phyloP scores from a whole-genome alignment of 2,113 vertebrate genomes.

The Struthio camelus region DNA sequence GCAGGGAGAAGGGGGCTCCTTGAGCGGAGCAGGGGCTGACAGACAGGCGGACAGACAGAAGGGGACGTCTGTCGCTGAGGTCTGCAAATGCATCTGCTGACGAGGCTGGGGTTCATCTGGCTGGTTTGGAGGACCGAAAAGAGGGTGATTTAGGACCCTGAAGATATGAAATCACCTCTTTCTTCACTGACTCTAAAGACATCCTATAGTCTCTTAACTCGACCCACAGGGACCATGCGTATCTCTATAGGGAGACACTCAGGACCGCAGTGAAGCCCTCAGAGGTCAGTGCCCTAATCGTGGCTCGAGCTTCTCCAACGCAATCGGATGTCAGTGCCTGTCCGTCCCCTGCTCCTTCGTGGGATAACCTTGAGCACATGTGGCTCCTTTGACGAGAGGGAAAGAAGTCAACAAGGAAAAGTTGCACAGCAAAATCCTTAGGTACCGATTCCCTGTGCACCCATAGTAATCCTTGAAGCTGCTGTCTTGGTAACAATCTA shows the following conservation, averaged over 20 bases:
- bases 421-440: not conserved
- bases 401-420: not conserved
- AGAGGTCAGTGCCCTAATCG: not conserved
- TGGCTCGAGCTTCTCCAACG: not conserved
- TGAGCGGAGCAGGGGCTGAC: no score
- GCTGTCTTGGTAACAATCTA: slow-evolving; percentile 52
- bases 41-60: not conserved
- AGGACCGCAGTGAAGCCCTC: not conserved
- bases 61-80: not conserved
- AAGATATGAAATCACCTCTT: not conserved
- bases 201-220: not conserved
- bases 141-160: not conserved
- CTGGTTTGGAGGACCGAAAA: not conserved
- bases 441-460: not conserved
- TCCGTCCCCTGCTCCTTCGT: not conserved
- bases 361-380: not conserved
- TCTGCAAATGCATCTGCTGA: not conserved
- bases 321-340: not conserved
- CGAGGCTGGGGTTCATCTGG: not conserved
- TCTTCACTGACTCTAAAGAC: not conserved
- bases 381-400: not conserved
- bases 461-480: not conserved
- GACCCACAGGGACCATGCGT: rapidly evolving
- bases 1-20: not conserved
- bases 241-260: not conserved